These are phyloP conservation scores for Zaprionus gabonicus DNA, from an alignment of 1,140 invertebrate species.

Conservation along the genomic window DNA sequence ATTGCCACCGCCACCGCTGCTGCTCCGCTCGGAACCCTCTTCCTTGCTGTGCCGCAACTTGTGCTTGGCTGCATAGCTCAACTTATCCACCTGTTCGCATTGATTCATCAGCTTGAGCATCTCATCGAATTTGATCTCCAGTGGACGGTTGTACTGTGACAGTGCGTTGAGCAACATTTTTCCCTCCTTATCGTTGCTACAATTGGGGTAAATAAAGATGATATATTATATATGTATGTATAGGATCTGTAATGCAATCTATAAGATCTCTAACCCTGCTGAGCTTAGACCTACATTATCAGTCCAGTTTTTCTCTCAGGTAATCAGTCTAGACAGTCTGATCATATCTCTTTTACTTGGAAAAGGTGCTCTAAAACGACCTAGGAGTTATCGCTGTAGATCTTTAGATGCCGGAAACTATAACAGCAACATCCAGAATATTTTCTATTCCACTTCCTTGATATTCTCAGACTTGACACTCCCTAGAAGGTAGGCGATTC, in stretches of 20 bases:
- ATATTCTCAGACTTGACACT: background rate
- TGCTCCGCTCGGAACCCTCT: conserved; percentile 35
- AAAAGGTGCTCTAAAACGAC: too few species aligned
- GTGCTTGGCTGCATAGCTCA: conserved; percentile 54
- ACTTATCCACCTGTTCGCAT: conserved; percentile 87
- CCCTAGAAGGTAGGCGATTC: background rate
- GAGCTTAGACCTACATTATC: too few species aligned
- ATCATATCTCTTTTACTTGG: too few species aligned
- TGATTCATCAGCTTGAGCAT: conserved; percentile 91
- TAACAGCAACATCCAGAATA: background rate
- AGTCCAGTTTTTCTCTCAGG: too few species aligned
- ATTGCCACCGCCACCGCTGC: conserved; percentile 7
- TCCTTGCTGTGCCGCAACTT: conserved; percentile 66
- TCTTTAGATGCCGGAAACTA: background rate
- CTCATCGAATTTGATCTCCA: conserved; percentile 88
- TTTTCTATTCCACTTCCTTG: background rate
- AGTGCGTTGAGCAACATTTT: conserved; percentile 87
- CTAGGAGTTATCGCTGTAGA: background rate
- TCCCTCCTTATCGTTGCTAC: conserved; percentile 89
- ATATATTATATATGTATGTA: background rate
- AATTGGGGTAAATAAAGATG: background rate
- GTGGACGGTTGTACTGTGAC: conserved; percentile 86
- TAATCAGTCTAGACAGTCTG: too few species aligned
- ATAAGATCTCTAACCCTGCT: too few species aligned
- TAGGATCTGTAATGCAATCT: background rate